Conservation (phyloP, 2,113 vertebrate species). For the Rissa tridactyla region DNA sequence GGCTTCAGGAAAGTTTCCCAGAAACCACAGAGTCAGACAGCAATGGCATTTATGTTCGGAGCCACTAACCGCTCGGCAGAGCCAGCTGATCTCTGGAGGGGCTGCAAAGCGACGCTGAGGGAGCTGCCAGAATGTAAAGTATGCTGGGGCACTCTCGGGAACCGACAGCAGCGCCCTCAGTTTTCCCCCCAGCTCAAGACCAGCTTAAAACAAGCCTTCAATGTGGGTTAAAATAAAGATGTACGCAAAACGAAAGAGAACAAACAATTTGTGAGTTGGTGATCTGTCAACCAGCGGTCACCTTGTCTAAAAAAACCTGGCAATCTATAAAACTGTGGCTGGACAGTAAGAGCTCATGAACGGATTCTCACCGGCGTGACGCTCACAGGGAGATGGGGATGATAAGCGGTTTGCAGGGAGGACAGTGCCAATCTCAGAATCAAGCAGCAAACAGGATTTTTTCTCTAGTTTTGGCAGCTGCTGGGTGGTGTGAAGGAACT, state of each 20-base stretch:
- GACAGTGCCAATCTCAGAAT: neutral
- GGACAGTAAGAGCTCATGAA: neutral
- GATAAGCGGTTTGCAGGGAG: neutral
- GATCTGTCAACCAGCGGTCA: neutral
- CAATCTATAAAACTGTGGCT: neutral
- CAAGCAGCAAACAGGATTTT: neutral
- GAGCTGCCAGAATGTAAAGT: constrained; percentile 42
- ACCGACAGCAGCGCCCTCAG: neutral
- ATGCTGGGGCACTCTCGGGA: constrained; percentile 8
- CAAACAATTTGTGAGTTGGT: neutral
- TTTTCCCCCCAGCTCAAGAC: neutral
- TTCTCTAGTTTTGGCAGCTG: neutral
- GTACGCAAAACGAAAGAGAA: neutral
- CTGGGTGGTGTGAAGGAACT: neutral
- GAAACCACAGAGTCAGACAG: constrained; percentile 13
- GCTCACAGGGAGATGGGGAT: neutral
- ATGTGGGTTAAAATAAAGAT: neutral
- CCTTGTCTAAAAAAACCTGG: neutral
- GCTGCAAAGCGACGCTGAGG: neutral
- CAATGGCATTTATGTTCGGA: constrained; percentile 29
- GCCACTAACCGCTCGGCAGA: neutral
- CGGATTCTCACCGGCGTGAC: neutral
- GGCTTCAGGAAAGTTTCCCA: constrained; percentile 43
- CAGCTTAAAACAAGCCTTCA: neutral
- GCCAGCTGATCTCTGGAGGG: constrained; percentile 29